Evolutionary conservation across 2,113 vertebrate genomes (phyloP).

Genomic region (Emydocephalus ijimae): DNA sequence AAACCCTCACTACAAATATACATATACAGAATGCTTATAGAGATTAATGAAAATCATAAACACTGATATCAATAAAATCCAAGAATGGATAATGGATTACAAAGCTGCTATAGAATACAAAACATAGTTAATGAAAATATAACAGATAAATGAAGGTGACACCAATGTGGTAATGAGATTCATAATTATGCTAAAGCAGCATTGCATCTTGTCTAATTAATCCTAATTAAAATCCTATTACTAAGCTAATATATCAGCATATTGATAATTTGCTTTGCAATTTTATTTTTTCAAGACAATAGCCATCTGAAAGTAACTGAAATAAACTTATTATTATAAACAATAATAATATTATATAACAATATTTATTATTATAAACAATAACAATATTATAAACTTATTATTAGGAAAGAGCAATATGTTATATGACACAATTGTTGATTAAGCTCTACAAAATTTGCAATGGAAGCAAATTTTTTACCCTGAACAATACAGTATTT

Average conservation of each 20-base stretch:
- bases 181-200: constrained; percentile 29
- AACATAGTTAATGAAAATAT: constrained; percentile 30
- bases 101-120: constrained; percentile 18
- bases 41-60: background rate
- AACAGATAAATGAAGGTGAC: constrained; percentile 16
- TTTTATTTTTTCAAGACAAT: rapidly evolving
- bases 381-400: background rate
- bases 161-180: background rate
- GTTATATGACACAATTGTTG: background rate
- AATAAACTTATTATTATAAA: constrained; percentile 11
- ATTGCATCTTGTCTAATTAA: constrained; percentile 10
- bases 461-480: background rate
- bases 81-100: constrained; percentile 12
- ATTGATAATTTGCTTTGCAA: background rate
- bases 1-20: constrained; percentile 9
- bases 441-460: background rate
- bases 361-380: background rate
- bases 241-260: constrained; percentile 1
- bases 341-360: background rate
- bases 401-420: background rate
- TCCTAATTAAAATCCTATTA: background rate
- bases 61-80: background rate
- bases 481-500: background rate
- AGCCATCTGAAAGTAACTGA: constrained; percentile 4
- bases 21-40: background rate